Evolutionary conservation across 2,888 invertebrate genomes (phyloP), one percentile per base, ranked within the genome.

Genomic region (Apomyelois bistriatella): DNA sequence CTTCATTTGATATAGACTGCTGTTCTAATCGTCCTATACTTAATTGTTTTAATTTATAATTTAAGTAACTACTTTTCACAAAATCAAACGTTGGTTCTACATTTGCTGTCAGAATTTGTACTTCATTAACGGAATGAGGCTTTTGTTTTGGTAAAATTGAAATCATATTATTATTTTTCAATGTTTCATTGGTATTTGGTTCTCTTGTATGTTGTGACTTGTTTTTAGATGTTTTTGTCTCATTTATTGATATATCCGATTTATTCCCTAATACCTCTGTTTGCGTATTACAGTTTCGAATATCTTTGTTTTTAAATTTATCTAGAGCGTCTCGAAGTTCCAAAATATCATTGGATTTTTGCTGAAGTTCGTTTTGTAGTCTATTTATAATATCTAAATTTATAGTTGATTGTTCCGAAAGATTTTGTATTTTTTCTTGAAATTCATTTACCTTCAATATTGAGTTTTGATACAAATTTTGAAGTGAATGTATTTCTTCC

Each of bases 1-100:
- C 56, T 22, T 60, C 55, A 53, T 54, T 61, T n/a, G 77, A 64
- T 57, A 84, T 73, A 5, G 85, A 82, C 60, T 69, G 65, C 47
- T 78, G 76, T 62, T 87, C 79, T 40, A 85, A 54, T 42, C 57
- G 69, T 15, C 81, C 72, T 13, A 60, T 61, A 46, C 74, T 65
- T 8, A 87, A 66, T 52, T 65, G 64, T 57, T 79, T 75, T 47
- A 80, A 62, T 73, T 85, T 87, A 57, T 82, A 76, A 61, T 76
- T 72, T 17, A 76, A 57, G 59, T 85, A 85, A 52, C 60, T 70
- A 53, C 53, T 79, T 69, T 60, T 78, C 1, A 76, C 63, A 48
- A 67, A 70, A 50, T 79, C 72, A 57, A 79, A 75, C 41, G 68
- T 58, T 5, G 78, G 74, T 55, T 82, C 76, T 36, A 77, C 51